Evolutionary conservation across 2,888 invertebrate genomes (phyloP).

Genomic region (Malthinus flaveolus): DNA sequence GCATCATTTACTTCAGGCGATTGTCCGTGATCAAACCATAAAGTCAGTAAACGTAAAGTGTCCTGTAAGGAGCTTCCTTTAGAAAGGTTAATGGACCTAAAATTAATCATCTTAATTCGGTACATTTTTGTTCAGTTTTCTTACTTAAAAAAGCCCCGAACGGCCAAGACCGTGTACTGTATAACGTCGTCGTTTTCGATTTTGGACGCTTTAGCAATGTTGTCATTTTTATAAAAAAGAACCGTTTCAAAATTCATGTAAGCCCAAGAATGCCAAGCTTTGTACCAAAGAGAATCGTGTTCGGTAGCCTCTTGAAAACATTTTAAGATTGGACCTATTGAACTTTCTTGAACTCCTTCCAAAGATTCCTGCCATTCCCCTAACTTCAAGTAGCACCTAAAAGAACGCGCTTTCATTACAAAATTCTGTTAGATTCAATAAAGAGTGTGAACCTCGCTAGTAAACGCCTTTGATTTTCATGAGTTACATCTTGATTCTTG

Average conservation of each 20-base stretch:
- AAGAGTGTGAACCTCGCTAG: constrained; percentile 61
- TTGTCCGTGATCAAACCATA: constrained; percentile 99
- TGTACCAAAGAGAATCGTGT: constrained; percentile 88
- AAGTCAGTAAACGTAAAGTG: constrained; percentile 86
- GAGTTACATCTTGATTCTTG: constrained; percentile 58
- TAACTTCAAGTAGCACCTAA: constrained; percentile 82
- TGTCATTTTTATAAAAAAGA: constrained; percentile 59
- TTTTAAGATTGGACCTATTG: constrained; percentile 73
- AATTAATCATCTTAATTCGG: constrained; percentile 12
- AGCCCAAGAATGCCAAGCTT: constrained; percentile 98
- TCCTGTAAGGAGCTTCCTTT: constrained; percentile 94
- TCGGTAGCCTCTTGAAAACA: constrained; percentile 84
- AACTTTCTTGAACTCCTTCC: constrained; percentile 76
- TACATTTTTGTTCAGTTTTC: background rate
- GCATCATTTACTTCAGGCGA: constrained; percentile 93
- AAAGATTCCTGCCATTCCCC: constrained; percentile 94
- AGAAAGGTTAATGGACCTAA: constrained; percentile 87
- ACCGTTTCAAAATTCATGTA: constrained; percentile 98
- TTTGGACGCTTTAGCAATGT: constrained; percentile 37
- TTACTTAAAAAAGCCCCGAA: constrained; percentile 85
- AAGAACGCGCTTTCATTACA: constrained; percentile 19
- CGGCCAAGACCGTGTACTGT: constrained; percentile 89
- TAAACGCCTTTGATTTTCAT: constrained; percentile 61
- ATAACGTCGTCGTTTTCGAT: constrained; percentile 57
- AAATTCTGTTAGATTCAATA: background rate